Base-by-base conservation (phyloP, 2,797 vertebrate genomes). In the Nannoperca australis region DNA sequence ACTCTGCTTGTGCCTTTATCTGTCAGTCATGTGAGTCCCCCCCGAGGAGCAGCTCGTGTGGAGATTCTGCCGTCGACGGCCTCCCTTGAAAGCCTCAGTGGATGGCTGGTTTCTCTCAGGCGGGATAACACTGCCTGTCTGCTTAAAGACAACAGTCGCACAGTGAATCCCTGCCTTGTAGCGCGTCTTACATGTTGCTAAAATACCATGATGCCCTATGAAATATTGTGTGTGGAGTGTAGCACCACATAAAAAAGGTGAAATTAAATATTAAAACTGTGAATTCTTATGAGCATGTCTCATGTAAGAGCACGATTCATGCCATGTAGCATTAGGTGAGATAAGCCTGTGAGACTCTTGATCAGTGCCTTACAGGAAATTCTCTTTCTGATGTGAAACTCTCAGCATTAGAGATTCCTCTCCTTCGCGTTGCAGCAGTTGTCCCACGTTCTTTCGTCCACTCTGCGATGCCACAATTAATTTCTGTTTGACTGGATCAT, bases 401-500 rank as follows among this genome's bases (percentile, higher is more conserved):
- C 76, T 42, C 49, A 62, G 55, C 65, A 7, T 85, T 61, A 14
- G 40, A 49, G 72, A 67, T 69, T 79, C 51, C 58, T 86, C 76
- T 67, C 71, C 70, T 62, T 47, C 69, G 50, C 64, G 55, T 47
- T 66, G 53, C 66, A 63, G 81, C 73, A 24, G 45, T 49, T 22
- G 22, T 61, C 64, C 50, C 61, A 56, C 59, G 74, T 75, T 86
- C 60, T 67, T 72, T 42, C 53, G 50, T 74, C 77, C 55, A 63
- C 84, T 91, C 90, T 91, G 82, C 85, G 84, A 91, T 82, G 89
- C 51, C 88, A 92, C 92, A 87, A 87, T 92, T 89, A 87, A 93
- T 94, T 92, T 92, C 89, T 88, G 82, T 92, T 91, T 90, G 89
- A 90, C 89, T 90, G 89, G 92, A 92, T 94, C 93, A 93, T 92